These are phyloP conservation scores for Microplitis manilae DNA, from an alignment of 2,888 invertebrate genomes.

Conservation along the genomic window DNA sequence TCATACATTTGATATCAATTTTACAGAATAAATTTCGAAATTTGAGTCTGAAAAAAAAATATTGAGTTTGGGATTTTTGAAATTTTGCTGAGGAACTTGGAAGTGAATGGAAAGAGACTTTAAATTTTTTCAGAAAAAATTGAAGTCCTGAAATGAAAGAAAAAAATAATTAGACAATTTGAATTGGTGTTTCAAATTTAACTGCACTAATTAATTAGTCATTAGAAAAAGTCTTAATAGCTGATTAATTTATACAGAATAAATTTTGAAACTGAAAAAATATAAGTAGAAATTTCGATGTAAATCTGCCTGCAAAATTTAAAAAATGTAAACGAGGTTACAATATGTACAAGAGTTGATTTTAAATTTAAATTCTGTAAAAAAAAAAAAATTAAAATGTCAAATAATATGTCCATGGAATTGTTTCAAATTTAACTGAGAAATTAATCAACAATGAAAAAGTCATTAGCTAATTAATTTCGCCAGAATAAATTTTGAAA, in stretches of 20 bases:
- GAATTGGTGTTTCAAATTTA: background rate
- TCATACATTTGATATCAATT: background rate
- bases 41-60: background rate
- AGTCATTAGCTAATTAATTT: background rate
- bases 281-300: too few relatives aligned
- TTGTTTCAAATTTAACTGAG: background rate
- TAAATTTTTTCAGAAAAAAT: too few relatives aligned
- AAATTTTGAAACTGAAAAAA: background rate
- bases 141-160: too few relatives aligned
- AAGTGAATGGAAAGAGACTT: too few relatives aligned
- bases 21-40: conserved; percentile 5
- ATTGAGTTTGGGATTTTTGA: too few relatives aligned
- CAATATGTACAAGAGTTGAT: background rate
- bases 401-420: background rate
- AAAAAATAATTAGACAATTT: background rate
- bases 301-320: too few relatives aligned
- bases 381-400: background rate
- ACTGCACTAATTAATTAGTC: background rate
- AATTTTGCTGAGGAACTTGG: too few relatives aligned
- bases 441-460: background rate
- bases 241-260: background rate
- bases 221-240: background rate
- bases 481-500: background rate
- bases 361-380: background rate
- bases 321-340: too few relatives aligned